These are phyloP conservation scores for Papilio glaucus DNA, from an alignment of 1,140 invertebrate genomes.

Conservation along the genomic window DNA sequence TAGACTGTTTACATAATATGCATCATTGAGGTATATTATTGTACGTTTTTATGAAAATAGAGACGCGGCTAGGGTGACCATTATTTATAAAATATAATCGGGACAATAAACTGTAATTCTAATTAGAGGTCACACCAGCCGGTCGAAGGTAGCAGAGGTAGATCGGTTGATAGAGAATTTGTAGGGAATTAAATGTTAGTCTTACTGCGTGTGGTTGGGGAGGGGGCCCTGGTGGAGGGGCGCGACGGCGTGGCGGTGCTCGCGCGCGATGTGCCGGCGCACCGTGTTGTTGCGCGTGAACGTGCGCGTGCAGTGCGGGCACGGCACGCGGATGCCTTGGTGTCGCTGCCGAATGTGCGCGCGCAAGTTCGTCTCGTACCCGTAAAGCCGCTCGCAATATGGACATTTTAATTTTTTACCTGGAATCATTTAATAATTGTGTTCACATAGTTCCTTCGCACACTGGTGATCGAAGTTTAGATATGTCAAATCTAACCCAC, in stretches of 20 bases:
- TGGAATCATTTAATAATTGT: conserved; percentile 71
- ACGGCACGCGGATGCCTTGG: conserved; percentile 94
- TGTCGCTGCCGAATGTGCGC: conserved; percentile 95
- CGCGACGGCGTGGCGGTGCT: conserved; percentile 91
- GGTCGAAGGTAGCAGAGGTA: conserved; percentile 70
- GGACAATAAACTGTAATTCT: conserved; percentile 38
- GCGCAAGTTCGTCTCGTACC: conserved; percentile 95
- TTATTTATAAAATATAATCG: conserved; percentile 24
- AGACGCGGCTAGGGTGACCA: conserved; percentile 52
- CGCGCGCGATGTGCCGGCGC: conserved; percentile 92
- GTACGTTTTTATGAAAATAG: conserved; percentile 66
- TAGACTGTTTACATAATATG: conserved; percentile 80
- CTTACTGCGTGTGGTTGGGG: conserved; percentile 85
- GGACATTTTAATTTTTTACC: conserved; percentile 96
- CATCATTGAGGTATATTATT: conserved; percentile 78
- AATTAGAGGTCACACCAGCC: conserved; percentile 49
- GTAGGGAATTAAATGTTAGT: conserved; percentile 40
- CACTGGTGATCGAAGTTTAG: too few species aligned
- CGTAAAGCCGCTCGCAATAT: conserved; percentile 95
- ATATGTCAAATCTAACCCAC: too few species aligned
- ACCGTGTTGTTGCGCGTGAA: conserved; percentile 96
- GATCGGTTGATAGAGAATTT: conserved; percentile 65
- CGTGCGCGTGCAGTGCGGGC: conserved; percentile 94
- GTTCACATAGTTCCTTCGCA: background rate
- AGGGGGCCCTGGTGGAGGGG: conserved; percentile 85